A percentile compares a stretch with the other conserved stretches of the same genome.
phyloP scores from a whole-genome alignment of 2,797 vertebrate genomes.

The Phrynocephalus forsythii region DNA sequence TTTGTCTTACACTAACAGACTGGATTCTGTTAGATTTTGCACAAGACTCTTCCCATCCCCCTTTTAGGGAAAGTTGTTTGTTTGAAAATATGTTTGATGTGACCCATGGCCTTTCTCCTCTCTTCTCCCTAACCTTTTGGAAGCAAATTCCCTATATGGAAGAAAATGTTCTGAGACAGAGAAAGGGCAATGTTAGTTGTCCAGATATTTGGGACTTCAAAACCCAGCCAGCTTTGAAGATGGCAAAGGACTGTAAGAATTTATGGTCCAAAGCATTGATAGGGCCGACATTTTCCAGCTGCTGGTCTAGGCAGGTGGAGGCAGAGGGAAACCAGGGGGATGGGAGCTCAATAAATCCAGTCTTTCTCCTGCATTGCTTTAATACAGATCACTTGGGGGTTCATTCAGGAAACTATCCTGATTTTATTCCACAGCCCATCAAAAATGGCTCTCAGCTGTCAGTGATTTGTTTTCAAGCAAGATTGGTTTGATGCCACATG shows the following conservation, averaged over 20 bases:
- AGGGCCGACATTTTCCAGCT: background rate
- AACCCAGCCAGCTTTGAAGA: background rate
- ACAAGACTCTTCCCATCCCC: background rate
- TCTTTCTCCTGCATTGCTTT: background rate
- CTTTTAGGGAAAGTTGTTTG: background rate
- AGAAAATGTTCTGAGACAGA: too few relatives aligned
- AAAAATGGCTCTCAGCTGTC: background rate
- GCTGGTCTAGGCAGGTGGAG: background rate
- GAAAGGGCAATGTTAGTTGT: too few relatives aligned
- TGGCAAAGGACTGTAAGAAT: background rate
- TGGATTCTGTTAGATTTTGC: too few relatives aligned
- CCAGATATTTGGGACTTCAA: background rate
- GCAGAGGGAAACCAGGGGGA: too few relatives aligned
- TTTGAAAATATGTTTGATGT: background rate
- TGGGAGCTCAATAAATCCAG: background rate
- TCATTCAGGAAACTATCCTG: background rate
- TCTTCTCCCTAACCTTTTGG: background rate
- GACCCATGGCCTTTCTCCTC: too few relatives aligned
- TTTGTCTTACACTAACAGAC: too few relatives aligned
- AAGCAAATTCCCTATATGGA: background rate
- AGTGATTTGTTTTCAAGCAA: background rate
- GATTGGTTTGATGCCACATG: background rate
- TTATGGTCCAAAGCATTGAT: background rate
- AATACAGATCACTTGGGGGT: background rate
- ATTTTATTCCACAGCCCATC: background rate